Evolutionary conservation across 2,888 invertebrate genomes (phyloP).

Genomic region (Heliothis peltigera): DNA sequence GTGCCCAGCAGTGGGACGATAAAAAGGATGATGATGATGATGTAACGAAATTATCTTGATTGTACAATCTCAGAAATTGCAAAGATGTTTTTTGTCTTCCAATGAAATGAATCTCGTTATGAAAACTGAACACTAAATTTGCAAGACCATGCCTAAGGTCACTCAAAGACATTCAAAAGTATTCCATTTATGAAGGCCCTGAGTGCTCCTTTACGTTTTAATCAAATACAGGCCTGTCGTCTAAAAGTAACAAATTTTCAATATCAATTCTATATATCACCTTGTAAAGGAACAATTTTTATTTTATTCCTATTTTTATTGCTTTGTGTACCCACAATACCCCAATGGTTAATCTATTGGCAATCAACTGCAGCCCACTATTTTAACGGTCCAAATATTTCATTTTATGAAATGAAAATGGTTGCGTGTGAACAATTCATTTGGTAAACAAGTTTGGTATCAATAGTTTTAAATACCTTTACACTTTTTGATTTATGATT

Average conservation of each 20-base stretch:
- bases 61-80: not conserved
- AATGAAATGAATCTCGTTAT: not conserved
- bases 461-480: constrained; percentile 14
- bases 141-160: not conserved
- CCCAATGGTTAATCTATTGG: constrained; percentile 35
- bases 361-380: constrained; percentile 43
- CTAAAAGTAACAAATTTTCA: constrained; percentile 6
- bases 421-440: constrained; percentile 21
- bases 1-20: no score
- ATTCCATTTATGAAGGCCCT: not conserved
- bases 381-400: constrained; percentile 24
- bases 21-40: no score
- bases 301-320: constrained; percentile 15
- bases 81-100: not conserved
- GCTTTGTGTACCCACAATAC: constrained; percentile 14
- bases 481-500: not conserved
- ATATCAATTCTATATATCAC: no score
- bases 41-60: no score
- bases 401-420: constrained; percentile 20
- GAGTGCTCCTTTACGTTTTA: constrained; percentile 9
- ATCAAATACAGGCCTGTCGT: constrained; percentile 17
- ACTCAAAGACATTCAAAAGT: not conserved
- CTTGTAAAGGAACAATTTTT: constrained; percentile 4
- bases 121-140: not conserved
- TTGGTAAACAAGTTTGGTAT: constrained; percentile 12